Evolutionary conservation across 2,797 vertebrate species (phyloP).

Genomic region (Meriones psammophilus): DNA sequence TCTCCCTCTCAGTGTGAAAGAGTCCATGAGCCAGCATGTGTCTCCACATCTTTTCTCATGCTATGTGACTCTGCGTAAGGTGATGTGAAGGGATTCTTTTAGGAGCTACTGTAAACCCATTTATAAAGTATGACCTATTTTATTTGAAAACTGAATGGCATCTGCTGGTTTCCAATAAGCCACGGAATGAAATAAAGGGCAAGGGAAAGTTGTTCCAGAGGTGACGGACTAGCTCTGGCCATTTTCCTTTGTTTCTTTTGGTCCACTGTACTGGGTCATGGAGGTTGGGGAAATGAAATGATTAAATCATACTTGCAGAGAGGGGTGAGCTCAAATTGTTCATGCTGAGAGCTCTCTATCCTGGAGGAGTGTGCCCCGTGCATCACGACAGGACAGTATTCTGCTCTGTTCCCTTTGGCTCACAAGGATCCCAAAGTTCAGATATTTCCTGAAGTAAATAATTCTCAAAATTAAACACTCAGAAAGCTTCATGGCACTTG

Average conservation of each 20-base stretch:
- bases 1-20: conserved; percentile 30
- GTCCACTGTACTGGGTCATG: conserved; percentile 9
- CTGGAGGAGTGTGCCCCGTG: neutral
- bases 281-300: neutral
- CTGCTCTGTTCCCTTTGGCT: neutral
- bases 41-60: conserved; percentile 45
- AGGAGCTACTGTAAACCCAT: conserved; percentile 38
- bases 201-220: conserved; percentile 48
- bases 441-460: conserved; percentile 10
- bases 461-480: conserved; percentile 26
- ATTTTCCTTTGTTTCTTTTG: conserved; percentile 56
- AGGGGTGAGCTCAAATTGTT: neutral
- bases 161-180: conserved; percentile 27
- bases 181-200: conserved; percentile 52
- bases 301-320: conserved; percentile 53
- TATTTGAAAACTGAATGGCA: conserved; percentile 67
- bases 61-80: neutral
- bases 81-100: conserved; percentile 1
- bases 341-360: neutral
- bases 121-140: conserved; percentile 73
- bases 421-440: neutral
- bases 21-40: conserved; percentile 35
- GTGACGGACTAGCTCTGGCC: conserved; percentile 44
- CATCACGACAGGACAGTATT: neutral
- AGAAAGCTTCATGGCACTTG: neutral